Conservation (phyloP, 2,113 vertebrate genomes). For the Ciconia maguari region DNA sequence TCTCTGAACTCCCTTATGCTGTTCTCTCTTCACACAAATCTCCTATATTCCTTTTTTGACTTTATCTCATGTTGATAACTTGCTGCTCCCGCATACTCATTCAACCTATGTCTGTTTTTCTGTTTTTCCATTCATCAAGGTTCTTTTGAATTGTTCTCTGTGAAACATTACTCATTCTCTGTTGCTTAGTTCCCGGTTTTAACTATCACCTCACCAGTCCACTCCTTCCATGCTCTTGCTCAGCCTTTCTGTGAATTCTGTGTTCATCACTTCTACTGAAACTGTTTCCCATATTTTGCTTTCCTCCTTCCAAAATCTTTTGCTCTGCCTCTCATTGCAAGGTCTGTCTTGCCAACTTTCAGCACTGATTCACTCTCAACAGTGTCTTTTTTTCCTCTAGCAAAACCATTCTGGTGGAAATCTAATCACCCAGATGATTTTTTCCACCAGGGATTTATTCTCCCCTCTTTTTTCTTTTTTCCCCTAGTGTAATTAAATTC, state of each 20-base stretch:
- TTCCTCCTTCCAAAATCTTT: not conserved
- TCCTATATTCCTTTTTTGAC: not conserved
- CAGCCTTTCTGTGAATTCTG: not conserved
- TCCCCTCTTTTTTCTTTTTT: not conserved
- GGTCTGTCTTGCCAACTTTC: not conserved
- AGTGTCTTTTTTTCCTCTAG: not conserved
- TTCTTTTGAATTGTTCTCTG: not conserved
- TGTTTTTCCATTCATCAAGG: constrained; percentile 15
- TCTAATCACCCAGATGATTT: not conserved
- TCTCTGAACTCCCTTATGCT: not conserved
- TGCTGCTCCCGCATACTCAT: not conserved
- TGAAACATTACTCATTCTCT: constrained; percentile 26
- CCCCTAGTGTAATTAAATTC: not conserved
- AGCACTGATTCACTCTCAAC: not conserved
- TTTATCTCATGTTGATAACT: not conserved
- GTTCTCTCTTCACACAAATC: not conserved
- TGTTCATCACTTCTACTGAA: not conserved
- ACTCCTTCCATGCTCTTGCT: not conserved
- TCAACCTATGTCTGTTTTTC: constrained; percentile 16
- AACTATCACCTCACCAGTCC: not conserved
- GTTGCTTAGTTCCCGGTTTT: constrained; percentile 26
- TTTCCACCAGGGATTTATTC: not conserved
- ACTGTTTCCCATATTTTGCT: not conserved
- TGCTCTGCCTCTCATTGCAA: not conserved
- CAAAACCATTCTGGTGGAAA: not conserved